Percentiles rank a stretch among this genome's conserved stretches.
These are phyloP conservation scores for Pelosia muscerda DNA, from an alignment of 2,888 invertebrate species.

Conservation along the genomic window DNA sequence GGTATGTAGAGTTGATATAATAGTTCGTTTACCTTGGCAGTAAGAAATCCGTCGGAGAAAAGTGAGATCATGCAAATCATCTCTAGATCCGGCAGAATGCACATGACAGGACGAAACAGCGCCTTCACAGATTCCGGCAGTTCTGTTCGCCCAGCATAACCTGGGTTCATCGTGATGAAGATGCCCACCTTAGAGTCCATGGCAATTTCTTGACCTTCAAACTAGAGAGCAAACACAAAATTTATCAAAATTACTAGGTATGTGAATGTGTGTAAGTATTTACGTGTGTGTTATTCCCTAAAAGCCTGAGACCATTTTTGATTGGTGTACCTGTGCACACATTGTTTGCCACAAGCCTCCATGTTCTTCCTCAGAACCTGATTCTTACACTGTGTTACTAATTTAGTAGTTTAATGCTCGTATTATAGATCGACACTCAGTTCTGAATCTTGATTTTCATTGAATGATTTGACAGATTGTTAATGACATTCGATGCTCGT, in stretches of 20 bases:
- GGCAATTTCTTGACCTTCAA: constrained; percentile 93
- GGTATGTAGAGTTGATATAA: background rate
- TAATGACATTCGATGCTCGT: too few relatives aligned
- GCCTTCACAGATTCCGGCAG: constrained; percentile 97
- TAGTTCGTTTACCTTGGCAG: constrained; percentile 90
- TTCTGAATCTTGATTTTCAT: too few relatives aligned
- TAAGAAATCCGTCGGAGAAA: constrained; percentile 96
- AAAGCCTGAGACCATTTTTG: too few relatives aligned
- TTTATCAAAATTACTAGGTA: background rate
- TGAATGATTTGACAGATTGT: too few relatives aligned
- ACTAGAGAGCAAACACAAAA: constrained; percentile 78
- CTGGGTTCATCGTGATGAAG: constrained; percentile 98
- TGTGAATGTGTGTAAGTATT: too few relatives aligned
- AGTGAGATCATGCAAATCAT: constrained; percentile 97
- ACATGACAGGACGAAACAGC: constrained; percentile 96
- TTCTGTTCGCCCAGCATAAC: constrained; percentile 96
- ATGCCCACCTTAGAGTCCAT: constrained; percentile 95
- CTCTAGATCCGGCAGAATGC: constrained; percentile 96
- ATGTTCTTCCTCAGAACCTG: too few relatives aligned
- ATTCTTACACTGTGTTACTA: too few relatives aligned
- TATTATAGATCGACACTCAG: background rate
- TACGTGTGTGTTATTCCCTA: too few relatives aligned
- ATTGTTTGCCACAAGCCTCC: too few relatives aligned
- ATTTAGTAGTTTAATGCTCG: background rate
- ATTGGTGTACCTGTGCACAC: too few relatives aligned